Percentiles rank a stretch among this genome's conserved stretches.
Conservation (phyloP, 2,888 invertebrate genomes). For the Eupithecia subfuscata region DNA sequence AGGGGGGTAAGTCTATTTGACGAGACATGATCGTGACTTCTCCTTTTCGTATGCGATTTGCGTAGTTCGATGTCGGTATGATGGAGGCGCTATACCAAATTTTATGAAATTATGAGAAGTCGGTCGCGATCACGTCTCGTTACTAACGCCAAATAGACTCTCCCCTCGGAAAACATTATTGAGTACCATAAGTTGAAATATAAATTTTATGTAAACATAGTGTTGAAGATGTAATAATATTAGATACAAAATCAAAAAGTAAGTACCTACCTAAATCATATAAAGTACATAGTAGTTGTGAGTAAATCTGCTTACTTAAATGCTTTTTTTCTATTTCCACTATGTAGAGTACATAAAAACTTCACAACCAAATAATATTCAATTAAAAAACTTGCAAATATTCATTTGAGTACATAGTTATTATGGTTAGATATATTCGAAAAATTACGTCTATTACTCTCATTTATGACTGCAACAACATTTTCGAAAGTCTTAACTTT, state of each 20-base stretch:
- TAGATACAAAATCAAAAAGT: neutral
- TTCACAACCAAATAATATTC: too few species aligned
- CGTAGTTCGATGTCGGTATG: too few species aligned
- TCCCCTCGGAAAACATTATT: neutral
- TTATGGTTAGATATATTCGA: too few species aligned
- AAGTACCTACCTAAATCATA: neutral
- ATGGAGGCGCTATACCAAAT: too few species aligned
- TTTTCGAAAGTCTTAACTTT: neutral
- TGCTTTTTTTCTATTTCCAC: neutral
- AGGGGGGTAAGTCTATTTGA: neutral
- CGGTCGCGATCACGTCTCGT: too few species aligned
- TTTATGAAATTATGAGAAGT: too few species aligned
- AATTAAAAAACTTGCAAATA: neutral
- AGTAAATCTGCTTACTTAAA: neutral
- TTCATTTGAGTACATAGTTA: neutral
- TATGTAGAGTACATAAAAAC: neutral
- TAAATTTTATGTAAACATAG: neutral
- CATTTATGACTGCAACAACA: neutral
- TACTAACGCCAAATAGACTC: too few species aligned
- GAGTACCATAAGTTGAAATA: neutral
- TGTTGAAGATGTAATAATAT: neutral
- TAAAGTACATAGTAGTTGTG: neutral
- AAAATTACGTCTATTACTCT: too few species aligned
- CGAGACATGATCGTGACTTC: too few species aligned
- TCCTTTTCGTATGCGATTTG: too few species aligned